Evolutionary conservation across 2,113 vertebrate species (phyloP), one percentile per base, ranked within the genome.

Genomic region (Hemicordylus capensis): DNA sequence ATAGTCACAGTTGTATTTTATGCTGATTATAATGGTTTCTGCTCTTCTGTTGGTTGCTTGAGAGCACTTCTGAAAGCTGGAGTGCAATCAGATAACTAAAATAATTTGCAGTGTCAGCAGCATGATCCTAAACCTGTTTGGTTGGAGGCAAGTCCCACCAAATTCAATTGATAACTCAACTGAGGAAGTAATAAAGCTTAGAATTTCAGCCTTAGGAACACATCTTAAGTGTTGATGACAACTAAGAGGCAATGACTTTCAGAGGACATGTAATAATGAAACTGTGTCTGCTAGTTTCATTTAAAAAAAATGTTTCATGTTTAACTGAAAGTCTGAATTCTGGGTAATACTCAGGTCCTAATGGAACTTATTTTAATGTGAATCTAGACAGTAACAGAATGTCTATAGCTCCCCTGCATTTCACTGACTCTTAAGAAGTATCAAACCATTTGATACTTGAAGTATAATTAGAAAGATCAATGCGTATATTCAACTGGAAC

Each of bases 241-340:
- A 37, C 26, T 72, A 39, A 70, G 80, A 69, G 9, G 28, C 37
- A 72, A 34, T 24, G 34, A 54, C 70, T 58, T 48, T 83, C 34
- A 44, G 48, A 89, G 9, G 44, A 64, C 87, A 88, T 76, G 70
- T 84, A 93, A 83, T 81, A 73, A 89, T 67, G 69, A 81, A 82
- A 88, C 61, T 42, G 72, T 73, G 74, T 64, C 31, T 0, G 2
- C 34, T 54, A 85, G 86, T 89, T 90, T 83, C 31, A 83, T 91
- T 87, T 64, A 12, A 84, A 80, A n/a, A 56, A 11, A 69, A 85
- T 0, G 31, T 22, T 0, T 83, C 78, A 89, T 51, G 66, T 6
- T 66, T 58, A 88, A 79, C 82, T 83, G 70, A 88, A 83, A 1
- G 56, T 58, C 51, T 83, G 42, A 90, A 0, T 88, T 73, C 70